Base-by-base conservation (phyloP, 1,140 invertebrate species). In the Schmidtea mediterranea region DNA sequence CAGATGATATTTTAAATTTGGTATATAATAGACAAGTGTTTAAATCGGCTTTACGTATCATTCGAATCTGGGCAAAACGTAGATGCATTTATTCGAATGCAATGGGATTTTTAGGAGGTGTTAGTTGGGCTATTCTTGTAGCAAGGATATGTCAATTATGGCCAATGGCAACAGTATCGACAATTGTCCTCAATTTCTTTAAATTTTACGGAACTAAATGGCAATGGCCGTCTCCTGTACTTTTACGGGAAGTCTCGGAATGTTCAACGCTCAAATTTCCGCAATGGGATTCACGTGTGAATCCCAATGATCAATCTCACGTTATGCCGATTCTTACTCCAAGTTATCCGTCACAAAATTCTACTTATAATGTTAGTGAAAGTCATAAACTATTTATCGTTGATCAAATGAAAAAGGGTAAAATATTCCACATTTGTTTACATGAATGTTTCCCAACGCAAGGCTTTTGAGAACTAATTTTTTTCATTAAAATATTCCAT, bases 291-390 rank as follows among this genome's bases (percentile, higher is more conserved):
- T 54, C 51, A 48, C 52, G 75, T 75, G 73, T 83, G 19, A 89
- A 87, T 62, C 70, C 82, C 21, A 70, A 76, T 22, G 86, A 92
- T 65, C 70, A 82, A 40, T 90, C 78, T 69, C 92, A 98, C 69
- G 63, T 95, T 49, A 97, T 98, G 90, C 92, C 92, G 0, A 97
- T 98, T 53, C 97, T 98, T 50, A 99, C 92, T 0, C 92, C 92
- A 2, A 87, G 86, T 2, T 98, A 94, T 70, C 92, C 92, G 8
- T 86, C 97, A 66, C 92, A 98, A 69, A 99, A 99, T 70, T 94
- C 86, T 2, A 97, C 92, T 6, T 97, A 89, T 61, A 99, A 99
- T 59, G 90, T 95, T 1, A 41, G 12, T 15, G 5, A 18, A 6
- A 41, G 39, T 41, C 12, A 15, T 41, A 6, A 18, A 41, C 12